Percentiles rank a stretch among this genome's conserved stretches.
phyloP scores from a whole-genome alignment of 2,113 vertebrate species.

The Ageneiosus marmoratus region DNA sequence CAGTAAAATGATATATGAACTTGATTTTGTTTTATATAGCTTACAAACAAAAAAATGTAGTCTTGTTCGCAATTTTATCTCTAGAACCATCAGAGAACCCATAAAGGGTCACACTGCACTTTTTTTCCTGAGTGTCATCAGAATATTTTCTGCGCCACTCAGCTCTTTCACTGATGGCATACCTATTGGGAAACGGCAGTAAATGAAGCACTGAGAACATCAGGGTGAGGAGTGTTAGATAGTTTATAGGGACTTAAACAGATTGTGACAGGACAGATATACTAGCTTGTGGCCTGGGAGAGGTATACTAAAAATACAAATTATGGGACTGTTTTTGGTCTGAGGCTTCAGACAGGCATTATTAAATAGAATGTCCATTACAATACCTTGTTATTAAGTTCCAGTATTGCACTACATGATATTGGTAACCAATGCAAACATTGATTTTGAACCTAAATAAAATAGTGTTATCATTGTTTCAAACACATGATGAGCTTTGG shows the following conservation, averaged over 20 bases:
- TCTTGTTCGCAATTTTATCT: constrained; percentile 1
- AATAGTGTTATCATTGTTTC: neutral
- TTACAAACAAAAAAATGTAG: neutral
- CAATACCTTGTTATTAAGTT: neutral
- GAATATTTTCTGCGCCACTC: neutral
- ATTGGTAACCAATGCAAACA: neutral
- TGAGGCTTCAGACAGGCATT: neutral
- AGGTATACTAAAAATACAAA: neutral
- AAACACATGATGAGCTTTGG: neutral
- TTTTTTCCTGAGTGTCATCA: neutral
- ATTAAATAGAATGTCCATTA: neutral
- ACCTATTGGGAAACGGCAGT: neutral
- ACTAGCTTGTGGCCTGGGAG: neutral
- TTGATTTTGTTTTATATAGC: neutral
- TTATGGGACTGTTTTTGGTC: neutral
- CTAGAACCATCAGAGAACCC: neutral
- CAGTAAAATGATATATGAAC: neutral
- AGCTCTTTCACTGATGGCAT: constrained; percentile 6
- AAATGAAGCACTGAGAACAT: neutral
- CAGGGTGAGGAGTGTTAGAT: neutral
- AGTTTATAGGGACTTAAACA: neutral
- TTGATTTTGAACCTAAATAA: neutral
- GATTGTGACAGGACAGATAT: neutral
- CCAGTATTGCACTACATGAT: neutral
- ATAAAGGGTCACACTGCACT: neutral